These are phyloP conservation scores for Columba janthina DNA, from an alignment of 2,113 vertebrate genomes.

Conservation along the genomic window DNA sequence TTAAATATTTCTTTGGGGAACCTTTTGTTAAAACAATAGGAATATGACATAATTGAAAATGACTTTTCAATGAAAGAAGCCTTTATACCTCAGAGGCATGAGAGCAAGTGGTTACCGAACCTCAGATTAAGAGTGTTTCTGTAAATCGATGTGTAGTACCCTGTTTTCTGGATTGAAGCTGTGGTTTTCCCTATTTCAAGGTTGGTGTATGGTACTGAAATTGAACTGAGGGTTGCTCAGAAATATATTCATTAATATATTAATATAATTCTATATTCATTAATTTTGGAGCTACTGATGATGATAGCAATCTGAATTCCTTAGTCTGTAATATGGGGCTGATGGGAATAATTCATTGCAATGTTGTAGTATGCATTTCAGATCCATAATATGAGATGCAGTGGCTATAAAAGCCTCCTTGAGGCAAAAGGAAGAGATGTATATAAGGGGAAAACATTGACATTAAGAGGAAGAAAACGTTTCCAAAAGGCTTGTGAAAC, in stretches of 20 bases:
- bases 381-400: rapidly evolving
- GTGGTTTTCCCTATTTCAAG: not conserved
- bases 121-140: not conserved
- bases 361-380: not conserved
- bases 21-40: not conserved
- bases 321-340: not conserved
- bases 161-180: not conserved
- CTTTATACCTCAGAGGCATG: not conserved
- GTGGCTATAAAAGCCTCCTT: not conserved
- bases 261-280: no score
- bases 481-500: not conserved
- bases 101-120: not conserved
- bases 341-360: not conserved
- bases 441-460: not conserved
- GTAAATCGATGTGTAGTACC: not conserved
- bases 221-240: not conserved
- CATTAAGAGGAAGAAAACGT: not conserved
- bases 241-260: no score
- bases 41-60: not conserved
- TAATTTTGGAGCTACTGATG: not conserved
- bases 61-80: not conserved
- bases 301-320: not conserved
- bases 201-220: not conserved
- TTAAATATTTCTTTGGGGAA: not conserved
- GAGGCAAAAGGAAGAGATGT: not conserved